Evolutionary conservation across 2,797 vertebrate genomes (phyloP).

Genomic region (Oryzias sinensis): DNA sequence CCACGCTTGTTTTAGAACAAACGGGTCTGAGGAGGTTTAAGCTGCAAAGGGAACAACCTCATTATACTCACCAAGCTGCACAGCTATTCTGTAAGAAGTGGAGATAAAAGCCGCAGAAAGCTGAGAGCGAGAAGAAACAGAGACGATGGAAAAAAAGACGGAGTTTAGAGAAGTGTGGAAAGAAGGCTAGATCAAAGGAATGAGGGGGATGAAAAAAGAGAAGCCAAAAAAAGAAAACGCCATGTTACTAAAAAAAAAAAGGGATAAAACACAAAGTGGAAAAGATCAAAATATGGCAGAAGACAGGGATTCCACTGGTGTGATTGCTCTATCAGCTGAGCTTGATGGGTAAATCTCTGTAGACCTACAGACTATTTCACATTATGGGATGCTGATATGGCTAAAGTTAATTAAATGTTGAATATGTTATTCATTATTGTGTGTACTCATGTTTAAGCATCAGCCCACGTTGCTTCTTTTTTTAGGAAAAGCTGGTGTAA

Average conservation of each 20-base stretch:
- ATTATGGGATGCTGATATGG: conserved; percentile 64
- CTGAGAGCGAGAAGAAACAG: conserved; percentile 75
- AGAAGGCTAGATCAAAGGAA: conserved; percentile 72
- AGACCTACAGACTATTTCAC: conserved; percentile 69
- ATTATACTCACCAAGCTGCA: conserved; percentile 77
- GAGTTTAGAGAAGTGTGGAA: conserved; percentile 62
- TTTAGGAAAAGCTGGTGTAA: conserved; percentile 16
- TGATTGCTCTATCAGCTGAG: conserved; percentile 68
- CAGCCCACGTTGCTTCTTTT: conserved; percentile 25
- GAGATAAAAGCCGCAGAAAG: conserved; percentile 77
- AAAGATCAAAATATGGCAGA: conserved; percentile 67
- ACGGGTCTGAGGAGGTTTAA: conserved; percentile 71
- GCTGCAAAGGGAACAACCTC: conserved; percentile 79
- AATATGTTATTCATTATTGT: conserved; percentile 57
- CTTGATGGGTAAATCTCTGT: conserved; percentile 64
- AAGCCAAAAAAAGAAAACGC: conserved; percentile 48
- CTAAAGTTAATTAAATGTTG: conserved; percentile 72
- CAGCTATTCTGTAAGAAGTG: conserved; percentile 81
- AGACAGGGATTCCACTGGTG: conserved; percentile 61
- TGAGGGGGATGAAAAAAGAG: conserved; percentile 47
- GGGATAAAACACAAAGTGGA: conserved; percentile 64
- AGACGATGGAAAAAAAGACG: conserved; percentile 56
- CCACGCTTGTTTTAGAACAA: conserved; percentile 75
- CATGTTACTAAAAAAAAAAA: conserved; percentile 59
- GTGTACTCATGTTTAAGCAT: conserved; percentile 42